A percentile compares a stretch with the other conserved stretches of the same genome.
phyloP scores from a whole-genome alignment of 2,797 vertebrate species.

The Pristis pectinata region DNA sequence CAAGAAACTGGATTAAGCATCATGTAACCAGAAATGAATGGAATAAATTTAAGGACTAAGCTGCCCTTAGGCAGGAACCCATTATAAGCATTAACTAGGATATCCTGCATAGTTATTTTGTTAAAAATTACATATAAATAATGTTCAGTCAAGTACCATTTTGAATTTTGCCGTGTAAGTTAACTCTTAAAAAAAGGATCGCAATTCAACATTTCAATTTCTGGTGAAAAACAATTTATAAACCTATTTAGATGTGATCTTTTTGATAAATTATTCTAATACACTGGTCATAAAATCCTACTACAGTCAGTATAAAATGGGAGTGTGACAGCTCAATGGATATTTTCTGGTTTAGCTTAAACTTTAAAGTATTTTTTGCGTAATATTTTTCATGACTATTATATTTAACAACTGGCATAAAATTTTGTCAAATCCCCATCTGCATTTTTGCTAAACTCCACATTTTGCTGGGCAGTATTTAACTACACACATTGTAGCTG shows the following conservation, averaged over 20 bases:
- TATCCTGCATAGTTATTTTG: constrained; percentile 11
- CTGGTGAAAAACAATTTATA: neutral
- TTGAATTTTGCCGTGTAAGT: neutral
- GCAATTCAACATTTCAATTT: no score
- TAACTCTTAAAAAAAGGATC: neutral
- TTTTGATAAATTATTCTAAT: neutral
- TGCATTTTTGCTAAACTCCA: neutral
- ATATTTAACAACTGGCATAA: neutral
- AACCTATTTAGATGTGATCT: neutral
- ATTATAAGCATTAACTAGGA: constrained; percentile 30
- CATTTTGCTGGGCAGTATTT: neutral
- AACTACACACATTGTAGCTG: neutral
- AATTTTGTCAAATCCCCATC: neutral
- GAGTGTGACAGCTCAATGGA: neutral
- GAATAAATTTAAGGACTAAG: constrained; percentile 16
- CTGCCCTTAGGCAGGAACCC: neutral
- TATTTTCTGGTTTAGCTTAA: neutral
- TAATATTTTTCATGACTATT: neutral
- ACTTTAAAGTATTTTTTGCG: neutral
- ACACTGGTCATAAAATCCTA: neutral
- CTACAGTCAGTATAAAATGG: neutral
- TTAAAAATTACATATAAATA: constrained; percentile 29
- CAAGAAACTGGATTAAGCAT: constrained; percentile 12
- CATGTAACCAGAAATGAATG: neutral
- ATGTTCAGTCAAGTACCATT: neutral